These are phyloP conservation scores for Rana temporaria DNA, from an alignment of 2,113 vertebrate species.

Conservation along the genomic window DNA sequence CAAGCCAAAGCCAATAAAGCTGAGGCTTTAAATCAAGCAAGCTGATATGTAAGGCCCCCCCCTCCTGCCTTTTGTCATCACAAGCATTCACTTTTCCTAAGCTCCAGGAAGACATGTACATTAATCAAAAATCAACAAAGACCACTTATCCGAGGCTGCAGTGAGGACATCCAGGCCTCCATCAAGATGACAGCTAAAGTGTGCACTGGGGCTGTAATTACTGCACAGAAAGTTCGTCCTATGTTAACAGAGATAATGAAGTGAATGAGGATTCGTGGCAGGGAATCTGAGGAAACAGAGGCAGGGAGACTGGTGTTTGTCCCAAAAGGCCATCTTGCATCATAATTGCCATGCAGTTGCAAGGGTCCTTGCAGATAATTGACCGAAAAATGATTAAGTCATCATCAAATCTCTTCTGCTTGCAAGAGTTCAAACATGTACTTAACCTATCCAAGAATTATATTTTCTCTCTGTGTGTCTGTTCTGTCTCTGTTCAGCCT, in stretches of 20 bases:
- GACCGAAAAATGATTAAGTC: conserved; percentile 99
- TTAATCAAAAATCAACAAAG: conserved; percentile 88
- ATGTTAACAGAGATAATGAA: conserved; percentile 85
- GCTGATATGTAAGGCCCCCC: conserved; percentile 78
- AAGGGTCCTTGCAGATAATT: conserved; percentile 97
- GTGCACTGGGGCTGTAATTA: conserved; percentile 82
- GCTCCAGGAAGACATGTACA: conserved; percentile 76
- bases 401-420: conserved; percentile 97
- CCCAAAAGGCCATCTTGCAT: conserved; percentile 87
- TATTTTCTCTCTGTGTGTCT: conserved; percentile 89
- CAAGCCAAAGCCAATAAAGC: conserved; percentile 86
- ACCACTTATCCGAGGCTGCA: conserved; percentile 82
- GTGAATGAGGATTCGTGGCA: conserved; percentile 86
- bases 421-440: conserved; percentile 98
- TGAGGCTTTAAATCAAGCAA: conserved; percentile 75
- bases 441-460: conserved; percentile 99
- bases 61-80: conserved; percentile 80
- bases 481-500: conserved; percentile 88
- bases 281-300: conserved; percentile 84
- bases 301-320: conserved; percentile 83
- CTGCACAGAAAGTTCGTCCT: conserved; percentile 85
- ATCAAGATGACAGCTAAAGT: conserved; percentile 81
- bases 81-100: conserved; percentile 75
- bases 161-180: conserved; percentile 81
- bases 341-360: conserved; percentile 86